Base-by-base conservation (phyloP, 2,888 invertebrate species). In the Lacanobia oleracea region DNA sequence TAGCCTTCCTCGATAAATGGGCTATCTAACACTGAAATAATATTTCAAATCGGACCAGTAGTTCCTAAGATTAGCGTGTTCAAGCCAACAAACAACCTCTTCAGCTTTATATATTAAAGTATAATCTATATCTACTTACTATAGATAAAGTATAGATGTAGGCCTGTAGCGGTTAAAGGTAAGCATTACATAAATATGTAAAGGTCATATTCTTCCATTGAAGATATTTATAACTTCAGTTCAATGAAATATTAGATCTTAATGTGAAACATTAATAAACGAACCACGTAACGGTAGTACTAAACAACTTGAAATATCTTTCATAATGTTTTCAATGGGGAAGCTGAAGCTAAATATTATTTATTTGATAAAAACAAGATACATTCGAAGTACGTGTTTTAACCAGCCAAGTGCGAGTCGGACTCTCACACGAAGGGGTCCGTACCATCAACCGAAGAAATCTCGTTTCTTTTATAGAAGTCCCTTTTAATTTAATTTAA, bases 171-270 rank as follows among this genome's bases (percentile, higher is more conserved):
- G 37, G n/a, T 40, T 50, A 54, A 57, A 33, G 23, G 40, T 21
- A n/a, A 60, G 3, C 14, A 12, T 23, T 9, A 53, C 23, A 73
- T 33, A 65, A 48, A 61, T 50, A 64, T 65, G 23, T 74, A 51
- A 75, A 82, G 77, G 81, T 77, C 70, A 37, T 7, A 57, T 50
- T 40, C 57, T 75, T 67, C 56, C 61, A 75, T 77, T 83, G 66
- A 81, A 75, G 40, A 62, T 72, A 75, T 77, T 67, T 79, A 54
- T 77, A 63, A 27, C 12, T 18, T 10, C 16, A 18, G 8, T 57
- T 23, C 51, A 60, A 37, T 48, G 43, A 67, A 53, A 63, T 72
- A 54, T 72, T 78, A 72, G 72, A 56, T 40, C n/a, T 10, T 71
- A 74, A 56, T 60, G 75, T 50, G n/a, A 50, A 50, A 50, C 66